These are phyloP conservation scores for Oryctes rhinoceros DNA, from an alignment of 1,140 invertebrate genomes.

Conservation along the genomic window DNA sequence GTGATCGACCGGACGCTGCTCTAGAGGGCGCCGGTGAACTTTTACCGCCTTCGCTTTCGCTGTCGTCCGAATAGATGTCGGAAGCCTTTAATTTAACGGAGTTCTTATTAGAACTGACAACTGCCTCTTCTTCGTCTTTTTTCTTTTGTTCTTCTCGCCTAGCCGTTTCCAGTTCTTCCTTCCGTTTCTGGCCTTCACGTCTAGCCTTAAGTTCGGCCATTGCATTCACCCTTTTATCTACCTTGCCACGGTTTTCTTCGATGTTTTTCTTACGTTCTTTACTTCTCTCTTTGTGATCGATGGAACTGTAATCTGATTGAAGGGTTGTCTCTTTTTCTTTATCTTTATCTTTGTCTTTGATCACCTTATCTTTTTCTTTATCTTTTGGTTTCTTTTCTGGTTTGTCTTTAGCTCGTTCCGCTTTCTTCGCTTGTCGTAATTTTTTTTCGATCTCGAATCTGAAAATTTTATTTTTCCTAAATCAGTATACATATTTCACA, in stretches of 20 bases:
- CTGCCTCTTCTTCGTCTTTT: constrained; percentile 74
- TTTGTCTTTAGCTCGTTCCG: constrained; percentile 73
- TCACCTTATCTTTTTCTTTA: constrained; percentile 67
- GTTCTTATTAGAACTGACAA: constrained; percentile 59
- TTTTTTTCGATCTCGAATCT: constrained; percentile 98
- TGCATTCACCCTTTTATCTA: constrained; percentile 89
- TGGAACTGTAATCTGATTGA: constrained; percentile 61
- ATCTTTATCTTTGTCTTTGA: constrained; percentile 61
- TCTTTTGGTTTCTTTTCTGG: constrained; percentile 65
- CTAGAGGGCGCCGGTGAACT: constrained; percentile 47
- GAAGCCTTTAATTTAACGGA: constrained; percentile 84
- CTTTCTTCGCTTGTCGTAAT: constrained; percentile 84
- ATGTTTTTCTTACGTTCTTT: constrained; percentile 93
- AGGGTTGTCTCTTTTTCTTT: constrained; percentile 53
- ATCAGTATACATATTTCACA: too few relatives aligned
- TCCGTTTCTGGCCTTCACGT: constrained; percentile 75
- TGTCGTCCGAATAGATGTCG: constrained; percentile 96
- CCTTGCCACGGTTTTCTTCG: constrained; percentile 78
- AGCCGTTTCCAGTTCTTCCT: constrained; percentile 66
- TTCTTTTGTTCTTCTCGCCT: constrained; percentile 63
- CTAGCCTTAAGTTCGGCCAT: constrained; percentile 91
- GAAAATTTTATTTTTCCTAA: constrained; percentile 45
- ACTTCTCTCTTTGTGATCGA: constrained; percentile 80
- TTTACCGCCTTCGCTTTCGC: constrained; percentile 75
- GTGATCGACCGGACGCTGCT: constrained; percentile 58